Percentiles rank a stretch among this genome's conserved stretches.
Conservation (phyloP, 2,888 invertebrate species). For the Oxyteleia sp. region DNA sequence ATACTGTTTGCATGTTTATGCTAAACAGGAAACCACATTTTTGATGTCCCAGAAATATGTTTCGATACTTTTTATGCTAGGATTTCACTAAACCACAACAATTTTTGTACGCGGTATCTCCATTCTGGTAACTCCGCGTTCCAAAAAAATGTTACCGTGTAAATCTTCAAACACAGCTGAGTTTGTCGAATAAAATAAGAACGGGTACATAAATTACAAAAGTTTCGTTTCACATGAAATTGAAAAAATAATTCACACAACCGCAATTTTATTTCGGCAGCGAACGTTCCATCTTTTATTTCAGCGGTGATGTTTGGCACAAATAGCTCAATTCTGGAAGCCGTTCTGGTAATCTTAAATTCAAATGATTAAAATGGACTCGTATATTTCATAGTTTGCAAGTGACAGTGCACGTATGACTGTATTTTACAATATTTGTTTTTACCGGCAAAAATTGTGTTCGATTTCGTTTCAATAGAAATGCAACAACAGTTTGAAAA, state of each 20-base stretch:
- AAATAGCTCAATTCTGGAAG: constrained; percentile 6
- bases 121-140: constrained; percentile 5
- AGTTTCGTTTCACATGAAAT: no score
- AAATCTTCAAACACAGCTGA: no score
- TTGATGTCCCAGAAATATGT: constrained; percentile 22
- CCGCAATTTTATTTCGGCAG: no score
- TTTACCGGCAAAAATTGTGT: constrained; percentile 27
- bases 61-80: constrained; percentile 24
- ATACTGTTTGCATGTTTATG: constrained; percentile 61
- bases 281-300: no score
- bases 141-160: no score
- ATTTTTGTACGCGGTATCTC: constrained; percentile 1
- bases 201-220: no score
- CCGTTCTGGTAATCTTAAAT: constrained; percentile 17
- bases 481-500: constrained; percentile 35
- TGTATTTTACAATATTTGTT: constrained; percentile 30
- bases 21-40: constrained; percentile 46
- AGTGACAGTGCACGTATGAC: not conserved
- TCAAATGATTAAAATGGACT: constrained; percentile 28
- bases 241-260: no score
- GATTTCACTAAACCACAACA: constrained; percentile 7
- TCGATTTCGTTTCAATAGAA: constrained; percentile 25
- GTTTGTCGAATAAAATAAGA: no score
- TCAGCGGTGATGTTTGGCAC: no score
- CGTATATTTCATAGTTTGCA: not conserved